Base-by-base conservation (phyloP, 2,888 invertebrate genomes). In the Boloria euphrosyne region DNA sequence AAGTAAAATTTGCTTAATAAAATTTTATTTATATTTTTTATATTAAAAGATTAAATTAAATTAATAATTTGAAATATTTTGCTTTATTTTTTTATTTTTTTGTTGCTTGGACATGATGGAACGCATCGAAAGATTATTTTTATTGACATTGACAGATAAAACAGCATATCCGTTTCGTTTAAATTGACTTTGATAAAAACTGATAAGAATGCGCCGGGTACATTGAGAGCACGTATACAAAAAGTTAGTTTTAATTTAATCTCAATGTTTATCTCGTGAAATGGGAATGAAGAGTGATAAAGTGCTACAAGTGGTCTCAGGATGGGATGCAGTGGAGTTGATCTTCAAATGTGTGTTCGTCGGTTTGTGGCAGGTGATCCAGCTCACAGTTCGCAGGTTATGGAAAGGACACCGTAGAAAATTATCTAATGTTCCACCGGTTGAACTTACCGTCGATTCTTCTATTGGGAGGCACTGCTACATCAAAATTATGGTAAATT, bases 391-490 rank as follows among this genome's bases (percentile, higher is more conserved):
- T 47, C 84, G 85, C 73, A 83, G 83, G 65, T 77, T 91, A 58
- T 91, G 91, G 91, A 90, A 86, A 76, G 90, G 89, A 27, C 82
- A 83, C 51, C 75, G 85, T 2, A 85, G 87, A 75, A 90, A 89
- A 79, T 66, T 72, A 18, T 68, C 74, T 0, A 83, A 77, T 68
- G 71, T 46, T 13, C 74, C 83, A 0, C 79, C 86, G 4, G 82
- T 90, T 0, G 89, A 91, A 73, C 77, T 91, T 1, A 86, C 89
- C 1, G 85, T 87, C 0, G 92, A 91, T 69, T 83, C 90, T 0
- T 87, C 91, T 38, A 76, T 92, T 27, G 92, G 92, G 5, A 86
- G 86, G 7, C 92, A 92, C 76, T 92, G 89, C 67, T 89, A 86
- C 71, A 90, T 92, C 14, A 91, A 89, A 85, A 81, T 92, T 67